Percentiles rank a stretch among this genome's conserved stretches.
phyloP scores from a whole-genome alignment of 64 coral and sea anemone genomes.

The Cladopsammia gracilis region DNA sequence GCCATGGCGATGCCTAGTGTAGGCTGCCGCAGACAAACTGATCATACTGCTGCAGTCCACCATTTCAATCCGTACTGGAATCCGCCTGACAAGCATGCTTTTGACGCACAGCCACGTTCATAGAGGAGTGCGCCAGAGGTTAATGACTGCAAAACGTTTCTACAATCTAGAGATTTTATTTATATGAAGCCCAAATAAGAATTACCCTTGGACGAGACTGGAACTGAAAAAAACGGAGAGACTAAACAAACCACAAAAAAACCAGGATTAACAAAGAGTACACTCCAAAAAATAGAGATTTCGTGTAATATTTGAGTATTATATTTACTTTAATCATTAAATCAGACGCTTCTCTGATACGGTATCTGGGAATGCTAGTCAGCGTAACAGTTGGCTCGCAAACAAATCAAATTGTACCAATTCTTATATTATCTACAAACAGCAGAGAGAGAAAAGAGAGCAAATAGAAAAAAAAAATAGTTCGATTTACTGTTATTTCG shows the following conservation, averaged over 20 bases:
- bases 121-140: slow-evolving; percentile 65
- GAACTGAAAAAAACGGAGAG: neutral
- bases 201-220: slow-evolving; percentile 31
- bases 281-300: slow-evolving; percentile 81
- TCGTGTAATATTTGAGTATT: slow-evolving; percentile 83
- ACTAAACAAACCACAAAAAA: slow-evolving; percentile 31
- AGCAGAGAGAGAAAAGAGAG: neutral
- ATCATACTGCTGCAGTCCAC: slow-evolving; percentile 82
- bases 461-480: slow-evolving; percentile 25
- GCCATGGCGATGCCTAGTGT: slow-evolving; percentile 95
- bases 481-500: slow-evolving; percentile 62
- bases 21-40: slow-evolving; percentile 88
- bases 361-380: slow-evolving; percentile 31
- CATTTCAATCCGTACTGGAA: slow-evolving; percentile 94
- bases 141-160: slow-evolving; percentile 61
- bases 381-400: slow-evolving; percentile 51
- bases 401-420: slow-evolving; percentile 76
- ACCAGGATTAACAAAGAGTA: slow-evolving; percentile 40
- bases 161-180: slow-evolving; percentile 65
- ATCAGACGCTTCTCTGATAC: slow-evolving; percentile 44
- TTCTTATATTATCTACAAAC: slow-evolving; percentile 72
- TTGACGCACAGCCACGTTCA: slow-evolving; percentile 86
- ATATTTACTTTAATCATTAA: slow-evolving; percentile 98
- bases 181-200: slow-evolving; percentile 46
- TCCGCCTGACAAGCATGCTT: slow-evolving; percentile 90